Conservation (phyloP, 37 sponge, comb jelly and placozoan genomes). For the Theonella swinhoei region DNA sequence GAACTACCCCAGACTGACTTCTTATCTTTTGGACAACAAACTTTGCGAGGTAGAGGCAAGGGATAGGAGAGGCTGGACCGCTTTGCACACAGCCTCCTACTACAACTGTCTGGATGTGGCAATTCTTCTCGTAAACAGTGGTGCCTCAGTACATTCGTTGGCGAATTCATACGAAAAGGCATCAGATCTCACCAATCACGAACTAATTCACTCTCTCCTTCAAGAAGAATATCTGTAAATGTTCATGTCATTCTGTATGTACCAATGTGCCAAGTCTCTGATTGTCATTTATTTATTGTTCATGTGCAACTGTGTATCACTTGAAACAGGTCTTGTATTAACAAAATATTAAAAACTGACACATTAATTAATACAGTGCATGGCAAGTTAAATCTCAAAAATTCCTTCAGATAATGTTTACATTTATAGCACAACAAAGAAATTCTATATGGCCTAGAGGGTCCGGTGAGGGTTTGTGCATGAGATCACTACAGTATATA, state of each 20-base stretch:
- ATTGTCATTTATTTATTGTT: not conserved
- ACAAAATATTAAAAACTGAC: no score
- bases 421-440: no score
- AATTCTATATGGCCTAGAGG: no score
- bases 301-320: no score
- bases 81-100: constrained; percentile 68
- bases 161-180: constrained; percentile 60
- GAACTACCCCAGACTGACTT: constrained; percentile 62
- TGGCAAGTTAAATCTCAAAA: no score
- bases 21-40: constrained; percentile 26
- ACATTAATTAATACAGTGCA: no score
- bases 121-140: constrained; percentile 48
- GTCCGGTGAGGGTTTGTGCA: no score
- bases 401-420: no score
- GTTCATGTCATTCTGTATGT: not conserved
- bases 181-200: constrained; percentile 53
- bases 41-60: constrained; percentile 16
- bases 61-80: constrained; percentile 64
- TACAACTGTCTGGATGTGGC: constrained; percentile 58
- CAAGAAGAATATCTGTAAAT: constrained; percentile 3
- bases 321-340: no score
- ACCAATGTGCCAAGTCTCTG: not conserved
- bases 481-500: no score
- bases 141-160: constrained; percentile 38
- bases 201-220: constrained; percentile 43